These are phyloP conservation scores for Diplogasteroides magnus DNA, from an alignment of 1,140 invertebrate genomes.

Conservation along the genomic window DNA sequence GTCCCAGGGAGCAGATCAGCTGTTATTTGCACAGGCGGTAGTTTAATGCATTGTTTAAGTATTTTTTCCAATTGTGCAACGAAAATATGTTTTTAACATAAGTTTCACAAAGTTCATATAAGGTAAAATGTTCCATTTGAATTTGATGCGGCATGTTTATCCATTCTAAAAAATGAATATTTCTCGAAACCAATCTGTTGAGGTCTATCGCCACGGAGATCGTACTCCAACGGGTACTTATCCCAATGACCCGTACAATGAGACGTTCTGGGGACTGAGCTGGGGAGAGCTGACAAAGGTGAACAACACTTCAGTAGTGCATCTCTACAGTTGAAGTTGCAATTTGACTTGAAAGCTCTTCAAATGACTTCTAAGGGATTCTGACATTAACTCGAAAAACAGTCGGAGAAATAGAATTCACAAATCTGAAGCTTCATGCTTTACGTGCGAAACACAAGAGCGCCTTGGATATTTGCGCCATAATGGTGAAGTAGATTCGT, in stretches of 20 bases:
- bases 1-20: not conserved
- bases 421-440: not conserved
- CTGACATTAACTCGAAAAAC: not conserved
- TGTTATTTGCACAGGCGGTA: not conserved
- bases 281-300: slow-evolving; percentile 22
- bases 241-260: slow-evolving; percentile 24
- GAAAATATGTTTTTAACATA: not conserved
- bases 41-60: not conserved
- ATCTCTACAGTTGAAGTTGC: too few species aligned
- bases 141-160: not conserved
- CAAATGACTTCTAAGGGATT: too few species aligned
- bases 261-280: not conserved
- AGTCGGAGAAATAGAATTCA: not conserved
- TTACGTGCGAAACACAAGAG: too few species aligned
- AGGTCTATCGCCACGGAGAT: slow-evolving; percentile 34
- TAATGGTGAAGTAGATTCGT: too few species aligned
- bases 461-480: too few species aligned
- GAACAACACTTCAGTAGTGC: not conserved
- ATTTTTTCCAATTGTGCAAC: too few species aligned
- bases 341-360: too few species aligned
- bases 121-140: not conserved
- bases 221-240: slow-evolving; percentile 17
- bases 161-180: too few species aligned
- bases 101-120: not conserved
- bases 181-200: not conserved